Evolutionary conservation across 2,797 vertebrate genomes (phyloP).

Genomic region (Acanthiza pusilla): DNA sequence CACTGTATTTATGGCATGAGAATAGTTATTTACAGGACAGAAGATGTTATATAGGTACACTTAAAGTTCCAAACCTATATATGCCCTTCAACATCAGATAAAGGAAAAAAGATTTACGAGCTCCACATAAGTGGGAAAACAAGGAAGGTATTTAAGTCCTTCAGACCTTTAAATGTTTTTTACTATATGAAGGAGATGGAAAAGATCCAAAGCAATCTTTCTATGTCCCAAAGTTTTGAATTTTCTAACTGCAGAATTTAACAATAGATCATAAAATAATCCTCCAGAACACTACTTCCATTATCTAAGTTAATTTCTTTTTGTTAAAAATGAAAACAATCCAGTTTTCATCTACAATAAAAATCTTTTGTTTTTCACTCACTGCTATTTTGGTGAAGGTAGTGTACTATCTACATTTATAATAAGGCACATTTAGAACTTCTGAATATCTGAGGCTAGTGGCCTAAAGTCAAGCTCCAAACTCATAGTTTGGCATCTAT

Average conservation of each 20-base stretch:
- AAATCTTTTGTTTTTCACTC: neutral
- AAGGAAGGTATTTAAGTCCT: neutral
- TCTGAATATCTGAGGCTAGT: neutral
- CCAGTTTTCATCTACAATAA: neutral
- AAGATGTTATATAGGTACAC: neutral
- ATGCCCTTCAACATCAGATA: neutral
- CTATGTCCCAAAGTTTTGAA: neutral
- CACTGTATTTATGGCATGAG: neutral
- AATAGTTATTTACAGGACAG: neutral
- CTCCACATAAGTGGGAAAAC: accelerated
- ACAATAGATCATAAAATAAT: neutral
- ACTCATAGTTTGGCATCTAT: neutral
- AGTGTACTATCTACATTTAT: neutral
- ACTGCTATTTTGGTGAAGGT: neutral
- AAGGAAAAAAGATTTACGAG: neutral
- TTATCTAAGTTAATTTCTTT: neutral
- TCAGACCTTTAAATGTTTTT: neutral
- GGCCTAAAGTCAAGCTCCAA: neutral
- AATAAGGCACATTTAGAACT: neutral
- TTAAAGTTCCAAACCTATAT: neutral
- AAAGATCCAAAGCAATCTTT: neutral
- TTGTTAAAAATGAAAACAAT: neutral
- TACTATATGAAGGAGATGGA: neutral
- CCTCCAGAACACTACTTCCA: neutral
- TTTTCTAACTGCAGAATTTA: neutral